Evolutionary conservation across 2,888 invertebrate genomes (phyloP).

Genomic region (Ellobium chinense): DNA sequence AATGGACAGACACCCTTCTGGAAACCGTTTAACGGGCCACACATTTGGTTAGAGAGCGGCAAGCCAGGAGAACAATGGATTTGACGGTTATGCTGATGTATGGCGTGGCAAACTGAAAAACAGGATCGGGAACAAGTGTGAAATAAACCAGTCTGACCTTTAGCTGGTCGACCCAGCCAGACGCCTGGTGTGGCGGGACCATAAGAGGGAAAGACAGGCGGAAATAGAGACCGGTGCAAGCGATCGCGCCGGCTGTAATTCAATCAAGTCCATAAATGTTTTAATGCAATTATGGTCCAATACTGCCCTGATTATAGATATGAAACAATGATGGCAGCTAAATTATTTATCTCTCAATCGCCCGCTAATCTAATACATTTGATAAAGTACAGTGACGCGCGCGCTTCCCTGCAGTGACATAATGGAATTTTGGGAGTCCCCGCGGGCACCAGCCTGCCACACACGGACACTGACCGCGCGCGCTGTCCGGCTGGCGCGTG

Average conservation of each 20-base stretch:
- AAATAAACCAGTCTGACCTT: slow-evolving; percentile 36
- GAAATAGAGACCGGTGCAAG: slow-evolving; percentile 45
- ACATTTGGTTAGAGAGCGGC: neutral
- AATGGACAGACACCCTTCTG: too few relatives aligned
- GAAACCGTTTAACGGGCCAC: too few relatives aligned
- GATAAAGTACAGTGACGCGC: slow-evolving; percentile 56
- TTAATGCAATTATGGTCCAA: slow-evolving; percentile 59
- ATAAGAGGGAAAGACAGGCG: slow-evolving; percentile 28
- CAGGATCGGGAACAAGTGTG: slow-evolving; percentile 18
- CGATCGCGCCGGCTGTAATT: slow-evolving; percentile 57
- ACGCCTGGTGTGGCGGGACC: neutral
- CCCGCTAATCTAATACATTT: slow-evolving; percentile 57
- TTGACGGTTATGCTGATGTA: slow-evolving; percentile 26
- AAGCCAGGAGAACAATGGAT: slow-evolving; percentile 17
- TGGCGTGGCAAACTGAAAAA: slow-evolving; percentile 4
- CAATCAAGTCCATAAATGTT: slow-evolving; percentile 60
- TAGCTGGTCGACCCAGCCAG: slow-evolving; percentile 12
- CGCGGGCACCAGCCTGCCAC: neutral
- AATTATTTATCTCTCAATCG: slow-evolving; percentile 64
- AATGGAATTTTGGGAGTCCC: slow-evolving; percentile 53
- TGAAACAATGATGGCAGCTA: slow-evolving; percentile 65
- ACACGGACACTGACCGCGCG: slow-evolving; percentile 39
- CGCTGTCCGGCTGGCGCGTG: slow-evolving; percentile 23
- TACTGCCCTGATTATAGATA: slow-evolving; percentile 63
- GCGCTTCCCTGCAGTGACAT: slow-evolving; percentile 51